phyloP scores from a whole-genome alignment of 1,140 invertebrate genomes.

The Drosophila azteca region DNA sequence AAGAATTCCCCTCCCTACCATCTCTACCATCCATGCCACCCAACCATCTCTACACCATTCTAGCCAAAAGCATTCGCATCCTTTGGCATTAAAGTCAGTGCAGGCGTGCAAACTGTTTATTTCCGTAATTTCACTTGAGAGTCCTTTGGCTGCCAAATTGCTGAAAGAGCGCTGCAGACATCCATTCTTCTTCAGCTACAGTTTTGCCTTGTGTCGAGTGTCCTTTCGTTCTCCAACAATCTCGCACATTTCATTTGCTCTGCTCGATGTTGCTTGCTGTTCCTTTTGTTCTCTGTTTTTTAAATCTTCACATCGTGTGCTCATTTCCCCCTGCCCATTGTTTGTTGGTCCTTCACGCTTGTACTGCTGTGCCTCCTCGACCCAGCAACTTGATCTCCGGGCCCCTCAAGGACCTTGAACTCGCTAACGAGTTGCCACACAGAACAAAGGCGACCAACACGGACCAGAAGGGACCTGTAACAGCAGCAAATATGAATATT shows the following conservation, averaged over 20 bases:
- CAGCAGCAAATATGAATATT: slow-evolving; percentile 43
- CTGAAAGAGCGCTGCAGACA: slow-evolving; percentile 12
- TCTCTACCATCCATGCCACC: too few relatives aligned
- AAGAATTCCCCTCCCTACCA: background rate
- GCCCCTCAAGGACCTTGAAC: slow-evolving; percentile 57
- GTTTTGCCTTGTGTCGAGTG: background rate
- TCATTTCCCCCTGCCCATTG: slow-evolving; percentile 57
- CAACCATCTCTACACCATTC: background rate
- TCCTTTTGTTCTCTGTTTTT: slow-evolving; percentile 34
- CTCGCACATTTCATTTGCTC: slow-evolving; percentile 35
- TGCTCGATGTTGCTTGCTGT: background rate
- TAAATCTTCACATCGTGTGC: slow-evolving; percentile 62
- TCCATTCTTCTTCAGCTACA: background rate
- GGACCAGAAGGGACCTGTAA: background rate
- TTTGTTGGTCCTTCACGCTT: slow-evolving; percentile 60
- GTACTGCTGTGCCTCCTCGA: slow-evolving; percentile 29
- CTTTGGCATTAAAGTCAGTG: slow-evolving; percentile 53
- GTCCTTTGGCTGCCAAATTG: slow-evolving; percentile 31
- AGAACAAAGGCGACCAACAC: background rate
- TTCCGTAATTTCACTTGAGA: slow-evolving; percentile 67
- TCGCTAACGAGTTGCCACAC: slow-evolving; percentile 44
- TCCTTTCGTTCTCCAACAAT: slow-evolving; percentile 6
- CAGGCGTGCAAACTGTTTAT: slow-evolving; percentile 70
- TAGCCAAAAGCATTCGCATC: slow-evolving; percentile 6
- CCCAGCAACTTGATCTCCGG: slow-evolving; percentile 53